Conservation (phyloP, 2,113 vertebrate genomes). For the Neopipo cinnamomea region DNA sequence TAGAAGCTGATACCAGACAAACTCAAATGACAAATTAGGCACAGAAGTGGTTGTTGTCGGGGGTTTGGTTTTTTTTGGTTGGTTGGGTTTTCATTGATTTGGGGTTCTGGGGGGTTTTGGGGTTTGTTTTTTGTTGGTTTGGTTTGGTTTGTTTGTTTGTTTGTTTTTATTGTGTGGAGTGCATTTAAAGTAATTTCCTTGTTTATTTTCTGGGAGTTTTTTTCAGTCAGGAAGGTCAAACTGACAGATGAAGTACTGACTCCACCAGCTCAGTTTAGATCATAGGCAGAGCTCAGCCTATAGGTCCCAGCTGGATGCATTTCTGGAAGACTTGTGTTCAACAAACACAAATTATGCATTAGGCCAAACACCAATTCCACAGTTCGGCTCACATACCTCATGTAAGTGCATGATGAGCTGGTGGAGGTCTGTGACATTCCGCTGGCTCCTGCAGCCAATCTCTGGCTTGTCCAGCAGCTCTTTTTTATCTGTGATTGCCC, state of each 20-base stretch:
- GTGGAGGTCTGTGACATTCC: not conserved
- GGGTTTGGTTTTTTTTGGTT: not conserved
- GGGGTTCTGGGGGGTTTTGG: not conserved
- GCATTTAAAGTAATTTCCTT: not conserved
- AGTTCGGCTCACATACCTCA: not conserved
- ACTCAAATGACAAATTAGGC: not conserved
- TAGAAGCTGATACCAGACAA: not conserved
- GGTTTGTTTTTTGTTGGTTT: no score
- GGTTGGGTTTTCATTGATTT: not conserved
- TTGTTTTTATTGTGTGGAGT: no score
- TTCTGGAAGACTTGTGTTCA: not conserved
- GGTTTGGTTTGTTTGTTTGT: not conserved
- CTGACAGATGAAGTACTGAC: not conserved
- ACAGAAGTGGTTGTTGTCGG: not conserved
- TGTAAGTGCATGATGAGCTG: fast-evolving
- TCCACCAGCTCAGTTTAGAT: not conserved
- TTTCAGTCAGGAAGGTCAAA: not conserved
- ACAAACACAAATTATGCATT: not conserved
- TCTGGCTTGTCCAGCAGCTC: not conserved
- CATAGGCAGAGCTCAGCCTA: not conserved
- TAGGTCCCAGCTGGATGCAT: fast-evolving
- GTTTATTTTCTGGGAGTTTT: not conserved
- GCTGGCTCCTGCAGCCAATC: not conserved
- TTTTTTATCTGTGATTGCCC: not conserved
- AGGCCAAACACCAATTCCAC: not conserved